Percentiles rank a stretch among this genome's conserved stretches.
phyloP scores from a whole-genome alignment of 1,140 invertebrate genomes.

The Samia ricini region DNA sequence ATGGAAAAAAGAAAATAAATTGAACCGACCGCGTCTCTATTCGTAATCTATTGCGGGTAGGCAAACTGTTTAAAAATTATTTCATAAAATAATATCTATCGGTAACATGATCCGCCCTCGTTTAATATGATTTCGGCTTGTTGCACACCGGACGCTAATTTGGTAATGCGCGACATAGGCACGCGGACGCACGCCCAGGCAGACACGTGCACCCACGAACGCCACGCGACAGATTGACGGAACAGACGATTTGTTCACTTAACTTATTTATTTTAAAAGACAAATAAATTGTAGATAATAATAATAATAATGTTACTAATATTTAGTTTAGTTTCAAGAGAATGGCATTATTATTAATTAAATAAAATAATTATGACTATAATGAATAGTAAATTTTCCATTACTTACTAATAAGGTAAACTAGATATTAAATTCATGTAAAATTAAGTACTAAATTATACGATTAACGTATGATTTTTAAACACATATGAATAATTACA shows the following conservation, averaged over 20 bases:
- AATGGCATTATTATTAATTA: no score
- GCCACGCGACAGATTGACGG: constrained; percentile 42
- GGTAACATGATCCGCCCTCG: constrained; percentile 42
- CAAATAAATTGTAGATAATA: constrained; percentile 35
- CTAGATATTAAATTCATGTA: no score
- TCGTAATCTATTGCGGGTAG: no score
- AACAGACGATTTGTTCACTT: constrained; percentile 65
- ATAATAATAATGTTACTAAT: constrained; percentile 35
- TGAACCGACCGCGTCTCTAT: no score
- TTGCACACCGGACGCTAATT: constrained; percentile 68
- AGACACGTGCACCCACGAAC: constrained; percentile 43
- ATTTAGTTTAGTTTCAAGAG: constrained; percentile 9
- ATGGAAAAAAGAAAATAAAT: no score
- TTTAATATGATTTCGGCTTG: constrained; percentile 57
- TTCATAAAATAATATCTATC: constrained; percentile 22
- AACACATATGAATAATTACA: no score
- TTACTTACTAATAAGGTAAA: no score
- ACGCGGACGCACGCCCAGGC: no score
- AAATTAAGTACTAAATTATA: no score
- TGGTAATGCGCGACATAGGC: constrained; percentile 60
- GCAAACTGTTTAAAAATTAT: constrained; percentile 5
- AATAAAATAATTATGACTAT: no score
- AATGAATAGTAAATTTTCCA: no score
- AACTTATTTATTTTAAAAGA: constrained; percentile 49
- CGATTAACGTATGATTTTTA: no score